Evolutionary conservation across 2,113 vertebrate species (phyloP), one percentile per base, ranked within the genome.

Genomic region (Poeciliopsis retropinna): DNA sequence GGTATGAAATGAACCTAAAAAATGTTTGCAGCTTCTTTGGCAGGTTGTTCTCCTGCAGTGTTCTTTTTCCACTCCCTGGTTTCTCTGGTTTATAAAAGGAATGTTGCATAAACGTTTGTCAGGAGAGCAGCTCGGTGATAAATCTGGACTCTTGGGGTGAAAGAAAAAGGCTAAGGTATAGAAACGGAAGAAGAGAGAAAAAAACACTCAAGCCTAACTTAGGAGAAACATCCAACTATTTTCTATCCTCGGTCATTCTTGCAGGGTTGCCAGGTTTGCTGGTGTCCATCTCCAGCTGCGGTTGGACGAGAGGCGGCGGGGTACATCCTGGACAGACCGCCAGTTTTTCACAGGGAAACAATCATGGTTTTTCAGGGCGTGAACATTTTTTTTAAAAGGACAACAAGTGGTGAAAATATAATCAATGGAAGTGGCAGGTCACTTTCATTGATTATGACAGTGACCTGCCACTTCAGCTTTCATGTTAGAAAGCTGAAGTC

Each of bases 41-140:
- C 64, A 63, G 41, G 66, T 30, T 69, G 31, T 64, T 83, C 70
- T 79, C 84, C 78, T 85, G 83, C 82, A 67, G 31, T 67, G 63
- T 84, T 79, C 51, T 80, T 79, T 81, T 64, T 76, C 67, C 79
- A 57, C 75, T 64, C 69, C 68, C 57, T 29, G 28, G 73, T 77
- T 80, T 67, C 41, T 69, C 80, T 71, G 75, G 75, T 60, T 87
- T 87, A 89, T 85, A 76, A 91, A 89, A 91, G 70, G 84, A 32
- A 75, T 64, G 76, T 92, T 92, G 82, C 70, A 37, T 85, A 91
- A 91, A 86, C 44, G 19, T 37, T 76, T 79, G 81, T 82, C 67
- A n/a, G 75, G 78, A 84, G 76, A 64, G 64, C 77, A n/a, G 60
- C 76, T 66, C 82, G 81, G 85, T 80, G 84, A 80, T 85, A 78